Evolutionary conservation across 2,888 invertebrate genomes (phyloP).

Genomic region (Platerodrilus igneus): DNA sequence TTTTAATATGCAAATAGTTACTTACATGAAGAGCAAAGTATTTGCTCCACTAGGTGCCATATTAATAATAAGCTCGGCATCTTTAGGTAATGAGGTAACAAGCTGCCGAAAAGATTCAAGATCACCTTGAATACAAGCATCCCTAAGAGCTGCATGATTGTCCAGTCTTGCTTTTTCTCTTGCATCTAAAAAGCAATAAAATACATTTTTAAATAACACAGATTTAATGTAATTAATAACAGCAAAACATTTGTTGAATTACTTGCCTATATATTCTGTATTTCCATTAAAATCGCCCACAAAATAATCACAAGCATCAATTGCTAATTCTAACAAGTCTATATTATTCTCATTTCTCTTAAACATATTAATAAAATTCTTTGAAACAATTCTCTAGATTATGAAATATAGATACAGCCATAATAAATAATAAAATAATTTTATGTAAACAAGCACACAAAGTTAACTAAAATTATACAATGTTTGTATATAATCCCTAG

Average conservation of each 20-base stretch:
- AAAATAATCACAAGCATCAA: slow-evolving; percentile 68
- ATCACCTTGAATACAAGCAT: slow-evolving; percentile 73
- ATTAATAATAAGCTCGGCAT: slow-evolving; percentile 74
- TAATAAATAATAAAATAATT: slow-evolving; percentile 2
- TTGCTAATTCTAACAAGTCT: slow-evolving; percentile 55
- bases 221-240: too few species aligned
- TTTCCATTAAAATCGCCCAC: slow-evolving; percentile 61
- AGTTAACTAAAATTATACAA: not conserved
- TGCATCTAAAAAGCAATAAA: slow-evolving; percentile 58
- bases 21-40: slow-evolving; percentile 81
- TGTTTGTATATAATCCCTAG: slow-evolving; percentile 1
- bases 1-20: slow-evolving; percentile 25
- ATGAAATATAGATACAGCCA: not conserved
- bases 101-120: slow-evolving; percentile 60
- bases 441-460: not conserved
- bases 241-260: too few species aligned
- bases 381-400: slow-evolving; percentile 8
- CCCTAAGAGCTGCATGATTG: slow-evolving; percentile 70
- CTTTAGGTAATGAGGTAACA: slow-evolving; percentile 60
- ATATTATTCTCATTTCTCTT: slow-evolving; percentile 6
- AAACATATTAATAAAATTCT: too few species aligned
- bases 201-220: too few species aligned
- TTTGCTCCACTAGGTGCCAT: slow-evolving; percentile 85
- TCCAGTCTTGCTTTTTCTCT: slow-evolving; percentile 69
- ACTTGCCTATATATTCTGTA: slow-evolving; percentile 51